phyloP scores from a whole-genome alignment of 1,140 invertebrate genomes.

The Drosophila equinoxialis region DNA sequence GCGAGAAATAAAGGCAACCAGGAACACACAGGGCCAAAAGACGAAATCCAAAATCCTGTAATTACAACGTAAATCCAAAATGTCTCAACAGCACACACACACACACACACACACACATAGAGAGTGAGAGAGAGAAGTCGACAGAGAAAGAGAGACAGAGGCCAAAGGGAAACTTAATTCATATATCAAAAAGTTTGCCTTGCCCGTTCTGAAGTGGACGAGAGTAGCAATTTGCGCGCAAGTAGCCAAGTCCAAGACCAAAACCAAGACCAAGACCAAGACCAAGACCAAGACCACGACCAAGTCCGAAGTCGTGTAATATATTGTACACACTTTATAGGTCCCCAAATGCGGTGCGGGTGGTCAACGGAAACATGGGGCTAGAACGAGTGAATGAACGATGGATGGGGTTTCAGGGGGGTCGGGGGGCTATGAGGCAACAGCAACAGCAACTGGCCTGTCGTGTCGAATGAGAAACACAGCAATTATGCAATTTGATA shows the following conservation, averaged over 20 bases:
- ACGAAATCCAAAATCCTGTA: constrained; percentile 80
- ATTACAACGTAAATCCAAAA: constrained; percentile 81
- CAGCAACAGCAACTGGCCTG: constrained; percentile 36
- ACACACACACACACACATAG: constrained; percentile 32
- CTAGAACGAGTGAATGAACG: background rate
- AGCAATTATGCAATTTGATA: constrained; percentile 81
- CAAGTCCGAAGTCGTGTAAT: constrained; percentile 36
- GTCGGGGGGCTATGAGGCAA: background rate
- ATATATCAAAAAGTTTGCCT: constrained; percentile 79
- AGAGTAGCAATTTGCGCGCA: constrained; percentile 79
- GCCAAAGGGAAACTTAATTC: constrained; percentile 69
- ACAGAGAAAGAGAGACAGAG: background rate
- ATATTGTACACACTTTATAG: constrained; percentile 58
- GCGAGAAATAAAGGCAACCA: constrained; percentile 30
- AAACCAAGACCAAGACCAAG: no score
- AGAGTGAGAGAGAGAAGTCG: background rate
- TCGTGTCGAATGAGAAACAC: constrained; percentile 80
- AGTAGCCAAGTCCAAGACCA: constrained; percentile 64
- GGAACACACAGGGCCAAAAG: constrained; percentile 42
- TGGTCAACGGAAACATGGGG: constrained; percentile 31
- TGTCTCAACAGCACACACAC: constrained; percentile 71
- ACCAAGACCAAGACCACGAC: constrained; percentile 31
- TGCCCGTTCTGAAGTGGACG: constrained; percentile 48
- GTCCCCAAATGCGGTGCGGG: constrained; percentile 50
- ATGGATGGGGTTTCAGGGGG: no score